Base-by-base conservation (phyloP, 2,888 invertebrate genomes). In the Philhelius pedissequus region DNA sequence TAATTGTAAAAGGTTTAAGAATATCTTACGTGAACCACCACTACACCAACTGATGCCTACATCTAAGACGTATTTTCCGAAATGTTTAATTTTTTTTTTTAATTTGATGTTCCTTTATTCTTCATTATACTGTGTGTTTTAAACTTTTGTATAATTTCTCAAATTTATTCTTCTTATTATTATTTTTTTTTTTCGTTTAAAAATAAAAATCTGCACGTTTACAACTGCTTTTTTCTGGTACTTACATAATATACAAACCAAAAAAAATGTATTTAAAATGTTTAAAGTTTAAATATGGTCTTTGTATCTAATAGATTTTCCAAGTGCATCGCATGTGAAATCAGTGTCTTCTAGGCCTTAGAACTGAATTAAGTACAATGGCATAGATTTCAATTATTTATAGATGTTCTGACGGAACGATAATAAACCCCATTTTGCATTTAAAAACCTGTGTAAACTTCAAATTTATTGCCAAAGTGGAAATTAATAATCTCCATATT, bases 41-140 rank as follows among this genome's bases (percentile, higher is more conserved):
- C 87, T 87, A 87, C 87, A 86, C 86, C 87, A 86, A 87, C 87
- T 87, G 86, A 87, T 87, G 81, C 87, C 87, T 84, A 84, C 84
- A 84, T 84, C 84, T 84, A 52, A 84, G 80, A 79, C 86, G 74
- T 78, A 66, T 78, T 81, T 81, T 83, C 82, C 86, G 62, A 48
- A 3, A 82, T 78, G 50, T 73, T 71, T 40, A 4, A 25, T 4
- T 25, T 64, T 52, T 68, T n/a, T 71, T 68, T 58, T n/a, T 82
- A 68, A 35, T 68, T 73, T 68, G 56, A 30, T 50, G 58, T 75
- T 58, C 54, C 18, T 76, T 62, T 60, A 15, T 62, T 54, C 54
- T 66, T 43, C 48, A 77, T 75, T 40, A 79, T 38, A 73, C 22
- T 48, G 56, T 84, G 80, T 80, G 40, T 80, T 76, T 22, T n/a